Percentiles rank a stretch among this genome's conserved stretches.
phyloP scores from a whole-genome alignment of 2,113 vertebrate species.

The Protobothrops flavoviridis region DNA sequence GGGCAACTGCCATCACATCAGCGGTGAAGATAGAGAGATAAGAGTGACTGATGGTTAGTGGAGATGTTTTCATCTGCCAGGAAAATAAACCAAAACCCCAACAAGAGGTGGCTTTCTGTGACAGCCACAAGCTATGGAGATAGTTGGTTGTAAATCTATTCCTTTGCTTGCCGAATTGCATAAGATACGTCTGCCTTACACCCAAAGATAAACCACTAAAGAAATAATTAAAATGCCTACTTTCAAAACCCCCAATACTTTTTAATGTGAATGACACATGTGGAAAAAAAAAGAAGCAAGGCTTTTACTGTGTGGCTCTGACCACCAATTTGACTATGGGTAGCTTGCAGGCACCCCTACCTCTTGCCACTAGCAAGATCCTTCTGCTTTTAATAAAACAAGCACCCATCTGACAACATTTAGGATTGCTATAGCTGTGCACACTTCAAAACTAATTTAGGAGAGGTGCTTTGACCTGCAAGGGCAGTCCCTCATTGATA shows the following conservation, averaged over 20 bases:
- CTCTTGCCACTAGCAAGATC: background rate
- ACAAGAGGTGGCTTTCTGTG: background rate
- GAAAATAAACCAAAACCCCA: background rate
- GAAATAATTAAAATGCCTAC: background rate
- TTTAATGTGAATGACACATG: background rate
- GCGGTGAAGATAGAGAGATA: background rate
- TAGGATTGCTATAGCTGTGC: background rate
- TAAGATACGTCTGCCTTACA: background rate
- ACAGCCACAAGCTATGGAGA: background rate
- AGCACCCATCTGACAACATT: background rate
- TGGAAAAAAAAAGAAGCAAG: background rate
- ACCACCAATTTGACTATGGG: background rate
- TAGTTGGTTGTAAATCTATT: background rate
- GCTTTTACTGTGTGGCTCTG: background rate
- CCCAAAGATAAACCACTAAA: background rate
- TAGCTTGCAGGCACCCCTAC: background rate
- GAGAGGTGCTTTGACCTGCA: background rate
- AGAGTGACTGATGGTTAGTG: background rate
- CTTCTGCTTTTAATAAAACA: background rate
- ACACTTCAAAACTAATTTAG: background rate
- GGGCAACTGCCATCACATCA: background rate
- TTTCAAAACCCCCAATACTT: background rate
- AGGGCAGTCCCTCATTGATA: background rate
- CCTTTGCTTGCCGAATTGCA: background rate
- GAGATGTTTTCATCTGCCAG: background rate